phyloP scores from a whole-genome alignment of 1,140 invertebrate genomes.

The Mya arenaria region DNA sequence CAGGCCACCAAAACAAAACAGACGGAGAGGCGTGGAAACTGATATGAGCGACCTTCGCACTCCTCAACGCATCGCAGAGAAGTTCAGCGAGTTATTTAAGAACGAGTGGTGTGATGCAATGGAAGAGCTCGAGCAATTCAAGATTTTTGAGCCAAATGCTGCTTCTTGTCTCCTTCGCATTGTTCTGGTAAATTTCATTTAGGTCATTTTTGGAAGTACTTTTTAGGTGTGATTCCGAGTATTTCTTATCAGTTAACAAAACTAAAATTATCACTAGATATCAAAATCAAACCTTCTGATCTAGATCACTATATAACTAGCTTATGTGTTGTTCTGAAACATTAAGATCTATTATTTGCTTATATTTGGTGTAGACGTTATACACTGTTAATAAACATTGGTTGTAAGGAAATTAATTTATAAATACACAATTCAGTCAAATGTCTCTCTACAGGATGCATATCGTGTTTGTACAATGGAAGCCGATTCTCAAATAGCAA shows the following conservation, averaged over 20 bases:
- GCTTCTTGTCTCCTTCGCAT: background rate
- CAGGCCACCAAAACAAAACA: background rate
- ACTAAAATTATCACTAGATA: no score
- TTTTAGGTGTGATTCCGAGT: no score
- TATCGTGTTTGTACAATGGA: slow-evolving; percentile 16
- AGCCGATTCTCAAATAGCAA: slow-evolving; percentile 31
- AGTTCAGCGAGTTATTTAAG: slow-evolving; percentile 22
- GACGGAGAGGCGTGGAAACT: background rate
- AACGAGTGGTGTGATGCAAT: slow-evolving; percentile 37
- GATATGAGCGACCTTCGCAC: slow-evolving; percentile 15
- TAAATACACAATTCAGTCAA: no score
- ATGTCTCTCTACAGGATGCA: slow-evolving; percentile 31
- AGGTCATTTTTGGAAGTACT: no score
- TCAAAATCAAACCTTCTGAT: no score
- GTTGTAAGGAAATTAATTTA: no score
- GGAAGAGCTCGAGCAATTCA: slow-evolving; percentile 28
- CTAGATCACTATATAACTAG: no score
- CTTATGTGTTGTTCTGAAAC: no score
- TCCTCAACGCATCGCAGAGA: slow-evolving; percentile 1
- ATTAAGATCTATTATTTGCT: no score
- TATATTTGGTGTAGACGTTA: no score
- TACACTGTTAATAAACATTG: no score
- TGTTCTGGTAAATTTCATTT: background rate
- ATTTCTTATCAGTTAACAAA: no score
- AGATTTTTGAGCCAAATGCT: slow-evolving; percentile 5